These are phyloP conservation scores for Puffinus mauretanicus DNA, from an alignment of 2,113 vertebrate genomes.

Conservation along the genomic window DNA sequence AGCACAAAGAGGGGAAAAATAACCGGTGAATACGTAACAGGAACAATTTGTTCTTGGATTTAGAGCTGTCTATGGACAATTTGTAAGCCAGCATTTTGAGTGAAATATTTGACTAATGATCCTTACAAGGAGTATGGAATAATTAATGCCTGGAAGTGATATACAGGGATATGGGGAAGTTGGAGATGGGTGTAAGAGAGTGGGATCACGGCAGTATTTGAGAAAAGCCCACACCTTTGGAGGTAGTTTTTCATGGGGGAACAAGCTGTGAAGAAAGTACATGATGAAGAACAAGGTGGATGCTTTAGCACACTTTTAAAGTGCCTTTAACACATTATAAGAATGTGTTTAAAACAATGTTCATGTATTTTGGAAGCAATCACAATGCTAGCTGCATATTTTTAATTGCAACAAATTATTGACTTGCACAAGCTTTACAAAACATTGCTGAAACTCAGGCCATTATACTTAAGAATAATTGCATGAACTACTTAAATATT, in stretches of 20 bases:
- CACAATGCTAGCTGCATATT: neutral
- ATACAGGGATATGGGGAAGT: neutral
- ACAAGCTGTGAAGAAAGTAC: neutral
- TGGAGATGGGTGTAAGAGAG: neutral
- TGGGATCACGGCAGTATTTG: neutral
- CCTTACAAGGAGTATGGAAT: neutral
- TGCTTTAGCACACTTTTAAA: neutral
- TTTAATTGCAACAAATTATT: constrained; percentile 8
- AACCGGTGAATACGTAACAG: neutral
- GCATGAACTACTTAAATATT: neutral
- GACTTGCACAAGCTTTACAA: neutral
- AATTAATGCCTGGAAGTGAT: neutral
- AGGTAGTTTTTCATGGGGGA: neutral
- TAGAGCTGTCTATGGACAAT: neutral
- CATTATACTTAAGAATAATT: neutral
- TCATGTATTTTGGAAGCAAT: neutral
- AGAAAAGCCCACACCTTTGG: neutral
- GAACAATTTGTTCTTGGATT: constrained; percentile 62
- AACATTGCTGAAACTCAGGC: neutral
- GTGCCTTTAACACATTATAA: neutral
- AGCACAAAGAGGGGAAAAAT: constrained; percentile 15
- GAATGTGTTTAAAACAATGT: neutral
- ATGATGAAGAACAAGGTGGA: neutral
- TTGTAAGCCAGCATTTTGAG: neutral
- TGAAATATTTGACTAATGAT: neutral